Base-by-base conservation (phyloP, 2,888 invertebrate genomes). In the Cistogaster globosa region DNA sequence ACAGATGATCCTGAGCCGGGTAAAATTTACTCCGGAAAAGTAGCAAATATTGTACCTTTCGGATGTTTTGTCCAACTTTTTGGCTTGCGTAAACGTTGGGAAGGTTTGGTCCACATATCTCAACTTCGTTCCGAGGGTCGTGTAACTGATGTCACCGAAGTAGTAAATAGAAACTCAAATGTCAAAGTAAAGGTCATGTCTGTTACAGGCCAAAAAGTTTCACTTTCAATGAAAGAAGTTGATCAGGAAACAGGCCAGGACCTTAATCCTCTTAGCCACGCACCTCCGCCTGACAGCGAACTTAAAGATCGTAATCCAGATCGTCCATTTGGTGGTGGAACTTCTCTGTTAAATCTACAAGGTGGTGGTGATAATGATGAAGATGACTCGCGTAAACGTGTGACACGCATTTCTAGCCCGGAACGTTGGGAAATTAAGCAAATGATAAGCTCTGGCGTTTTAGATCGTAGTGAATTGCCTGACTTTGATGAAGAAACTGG, bases 371-470 rank as follows among this genome's bases (percentile, higher is more conserved):
- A 96, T 84, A 96, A 97, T 18, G 96, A 97, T 85, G 97, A 97
- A 88, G 96, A 96, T 89, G 95, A 95, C 88, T 95, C 96, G 45
- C 94, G 97, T 26, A 97, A 97, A 91, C 94, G 97, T 20, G 97
- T 98, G 69, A 97, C 98, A 45, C 94, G 98, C 85, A 96, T 99
- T 85, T 98, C 98, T 0, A 98, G 98, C 65, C 99, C 99, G 0
- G 99, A 99, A 92, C 94, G 97, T 71, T 99, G 99, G 99, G 99
- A 99, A 93, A 96, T 98, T 87, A 98, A 98, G 91, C 99, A 98
- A 95, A 97, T 99, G 98, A 95, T 97, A 88, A 96, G 97, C 11
- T 98, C 98, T 0, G 97, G 96, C 42, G 97, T 97, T 53, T 96
- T 98, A 82, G 97, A 98, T 91, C 96, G 97, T 90, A 97, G 97